These are phyloP conservation scores for Nezara viridula DNA, from an alignment of 2,888 invertebrate species.

Conservation along the genomic window DNA sequence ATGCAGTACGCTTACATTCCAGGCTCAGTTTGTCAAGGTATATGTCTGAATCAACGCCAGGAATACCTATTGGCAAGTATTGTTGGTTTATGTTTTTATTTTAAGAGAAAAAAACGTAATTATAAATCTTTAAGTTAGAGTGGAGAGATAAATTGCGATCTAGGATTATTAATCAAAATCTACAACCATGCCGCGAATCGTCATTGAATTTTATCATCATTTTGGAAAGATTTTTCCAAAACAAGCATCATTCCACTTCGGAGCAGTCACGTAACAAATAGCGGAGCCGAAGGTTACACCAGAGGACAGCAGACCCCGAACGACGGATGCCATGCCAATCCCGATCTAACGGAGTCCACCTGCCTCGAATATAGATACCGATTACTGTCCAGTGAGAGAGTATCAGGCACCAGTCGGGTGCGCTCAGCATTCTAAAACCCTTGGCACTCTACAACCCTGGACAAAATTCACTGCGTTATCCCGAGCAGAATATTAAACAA, in stretches of 20 bases:
- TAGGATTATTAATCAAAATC: too few relatives aligned
- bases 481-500: not conserved
- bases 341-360: conserved; percentile 21
- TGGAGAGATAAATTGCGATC: too few relatives aligned
- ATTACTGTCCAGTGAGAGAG: conserved; percentile 44
- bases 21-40: not conserved
- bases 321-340: not conserved
- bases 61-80: too few relatives aligned
- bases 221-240: not conserved
- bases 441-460: conserved; percentile 6
- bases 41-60: not conserved
- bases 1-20: not conserved
- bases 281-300: conserved; percentile 30
- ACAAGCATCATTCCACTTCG: not conserved
- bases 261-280: not conserved
- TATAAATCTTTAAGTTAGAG: too few relatives aligned
- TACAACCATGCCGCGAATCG: too few relatives aligned
- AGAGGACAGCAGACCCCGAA: not conserved
- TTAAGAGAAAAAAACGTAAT: too few relatives aligned
- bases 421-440: not conserved
- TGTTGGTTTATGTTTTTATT: too few relatives aligned
- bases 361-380: not conserved
- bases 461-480: not conserved
- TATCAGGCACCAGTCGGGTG: not conserved
- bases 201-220: too few relatives aligned